Evolutionary conservation across 2,797 vertebrate species (phyloP), one percentile per base, ranked within the genome.

Genomic region (Cetoscarus ocellatus): DNA sequence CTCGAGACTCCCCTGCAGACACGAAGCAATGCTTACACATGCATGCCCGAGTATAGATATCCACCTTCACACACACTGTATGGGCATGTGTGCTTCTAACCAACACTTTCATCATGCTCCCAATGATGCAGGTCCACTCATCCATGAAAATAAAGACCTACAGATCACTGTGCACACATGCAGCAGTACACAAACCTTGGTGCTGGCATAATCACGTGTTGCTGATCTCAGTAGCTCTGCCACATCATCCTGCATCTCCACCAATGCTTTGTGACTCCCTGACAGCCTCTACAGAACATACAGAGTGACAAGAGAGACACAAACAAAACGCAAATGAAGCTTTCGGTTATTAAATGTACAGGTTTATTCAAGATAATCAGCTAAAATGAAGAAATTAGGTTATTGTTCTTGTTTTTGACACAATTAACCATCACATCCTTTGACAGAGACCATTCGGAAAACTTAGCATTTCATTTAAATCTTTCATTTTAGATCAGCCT

Each of bases 221-320:
- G 95, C 93, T 14, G 94, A 96, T 83, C 79, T 94, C 89, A 97
- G 91, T 47, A 98, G 95, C 67, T 97, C 96, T 0, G 78, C 75
- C 83, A 97, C 94, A 17, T 96, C 91, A 50, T 97, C 97, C 80
- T 98, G 97, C 97, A 98, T 98, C 92, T 98, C 97, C 77, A 98
- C 96, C 92, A 98, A 83, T 0, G 96, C 96, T 88, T 98, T 97
- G 94, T 98, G 97, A 82, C 97, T 97, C 67, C 96, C 96, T 0
- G 97, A 98, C 90, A 98, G 94, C 92, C 96, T 97, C 97, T 98
- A 85, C 59, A 82, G 65, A 50, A 64, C 50, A 77, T 5, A 59
- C 27, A 75, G 1, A 61, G 43, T 55, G 9, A 45, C 58, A 55
- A 36, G 39, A 36, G n/a, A 54, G 35, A 80, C 48, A 57, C 5